These are phyloP conservation scores for Melanostoma scalare DNA, from an alignment of 2,888 invertebrate species.

Conservation along the genomic window DNA sequence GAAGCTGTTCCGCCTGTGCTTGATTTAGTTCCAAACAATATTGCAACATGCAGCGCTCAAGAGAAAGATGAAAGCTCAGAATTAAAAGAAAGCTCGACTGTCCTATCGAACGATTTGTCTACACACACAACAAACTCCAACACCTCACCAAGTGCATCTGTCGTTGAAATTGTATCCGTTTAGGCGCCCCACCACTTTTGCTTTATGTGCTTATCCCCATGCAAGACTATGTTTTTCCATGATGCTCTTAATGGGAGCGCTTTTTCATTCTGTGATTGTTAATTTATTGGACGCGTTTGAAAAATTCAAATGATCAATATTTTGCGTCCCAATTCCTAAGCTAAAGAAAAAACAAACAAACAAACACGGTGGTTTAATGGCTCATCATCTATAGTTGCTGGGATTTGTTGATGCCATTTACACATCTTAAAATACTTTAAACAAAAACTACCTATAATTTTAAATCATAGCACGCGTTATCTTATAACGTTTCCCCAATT, in stretches of 20 bases:
- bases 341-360: slow-evolving; percentile 31
- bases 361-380: slow-evolving; percentile 24
- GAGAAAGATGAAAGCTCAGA: too few species aligned
- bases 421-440: slow-evolving; percentile 32
- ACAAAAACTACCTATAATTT: background rate
- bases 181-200: slow-evolving; percentile 53
- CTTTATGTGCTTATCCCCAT: slow-evolving; percentile 39
- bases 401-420: slow-evolving; percentile 48
- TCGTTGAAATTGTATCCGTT: slow-evolving; percentile 52
- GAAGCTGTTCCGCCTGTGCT: too few species aligned
- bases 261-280: slow-evolving; percentile 68
- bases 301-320: background rate
- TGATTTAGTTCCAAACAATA: too few species aligned
- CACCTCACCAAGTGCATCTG: slow-evolving; percentile 19
- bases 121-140: background rate
- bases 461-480: too few species aligned
- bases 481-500: background rate
- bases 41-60: too few species aligned
- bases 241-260: slow-evolving; percentile 41
- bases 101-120: too few species aligned
- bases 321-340: slow-evolving; percentile 57
- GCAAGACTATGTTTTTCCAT: slow-evolving; percentile 40
- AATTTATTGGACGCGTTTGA: slow-evolving; percentile 51
- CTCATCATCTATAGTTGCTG: slow-evolving; percentile 23
- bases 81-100: too few species aligned